Evolutionary conservation across 2,888 invertebrate genomes (phyloP), one percentile per base, ranked within the genome.

Genomic region (Cosmia pyralina): DNA sequence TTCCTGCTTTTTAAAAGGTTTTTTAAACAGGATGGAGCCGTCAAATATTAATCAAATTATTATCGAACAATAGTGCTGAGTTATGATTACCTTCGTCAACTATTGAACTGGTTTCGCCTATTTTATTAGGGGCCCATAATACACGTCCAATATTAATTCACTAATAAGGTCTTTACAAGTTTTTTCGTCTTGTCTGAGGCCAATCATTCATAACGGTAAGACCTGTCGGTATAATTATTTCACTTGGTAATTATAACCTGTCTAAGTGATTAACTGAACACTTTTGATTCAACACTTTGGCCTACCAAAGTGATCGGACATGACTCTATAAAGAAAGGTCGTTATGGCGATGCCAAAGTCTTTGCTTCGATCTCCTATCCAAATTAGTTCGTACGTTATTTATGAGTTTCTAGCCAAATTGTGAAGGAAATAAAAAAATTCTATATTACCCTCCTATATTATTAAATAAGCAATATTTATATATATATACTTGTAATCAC

Each of bases 1-100:
- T 93, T 94, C 94, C 94, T 92, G 93, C 88, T 84, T 84, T 89
- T 90, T 91, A 75, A 82, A 81, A 73, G 41, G 89, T 85, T 89
- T 87, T 89, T 84, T 74, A 75, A 78, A 91, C 94, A 93, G 94
- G 94, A 95, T 93, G 92, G 85, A 93, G 91, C 90, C 85, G 94
- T 95, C 94, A 95, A 93, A 93, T 92, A 93, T 94, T 95, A 95
- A 95, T 95, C 93, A 94, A 95, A 95, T 95, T 94, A 94, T 83
- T 88, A 84, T 90, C 78, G 79, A 78, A 91, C 88, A 94, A 92
- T 79, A 85, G 89, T 81, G 73, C 84, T 73, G 86, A 87, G 89
- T 94, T 94, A 94, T 94, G 94, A 94, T 94, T 93, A 90, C 85
- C 84, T 84, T 88, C 79, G 69, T 77, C 72, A 84, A 77, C 84